Conservation (phyloP, 2,888 invertebrate species). For the Mycalesis mineus region DNA sequence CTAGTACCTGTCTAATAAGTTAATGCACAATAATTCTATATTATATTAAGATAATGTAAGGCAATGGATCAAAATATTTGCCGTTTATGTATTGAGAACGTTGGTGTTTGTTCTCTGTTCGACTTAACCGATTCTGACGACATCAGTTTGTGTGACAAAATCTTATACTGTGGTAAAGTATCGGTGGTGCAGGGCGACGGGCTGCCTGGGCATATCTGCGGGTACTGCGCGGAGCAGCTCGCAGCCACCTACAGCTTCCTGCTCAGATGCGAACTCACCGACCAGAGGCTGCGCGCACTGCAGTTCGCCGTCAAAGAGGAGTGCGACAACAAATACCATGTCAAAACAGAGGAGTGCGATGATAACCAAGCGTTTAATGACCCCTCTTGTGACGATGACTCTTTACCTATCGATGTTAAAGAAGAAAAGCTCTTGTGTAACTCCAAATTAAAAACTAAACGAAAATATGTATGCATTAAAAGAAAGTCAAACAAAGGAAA, state of each 20-base stretch:
- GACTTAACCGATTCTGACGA: slow-evolving; percentile 30
- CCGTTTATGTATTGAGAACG: slow-evolving; percentile 49
- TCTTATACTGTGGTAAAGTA: slow-evolving; percentile 50
- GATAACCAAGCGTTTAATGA: not conserved
- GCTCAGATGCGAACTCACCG: slow-evolving; percentile 52
- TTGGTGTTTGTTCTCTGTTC: slow-evolving; percentile 45
- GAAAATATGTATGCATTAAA: slow-evolving; percentile 11
- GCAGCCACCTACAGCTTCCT: slow-evolving; percentile 47
- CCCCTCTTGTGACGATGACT: not conserved
- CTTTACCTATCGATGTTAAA: not conserved
- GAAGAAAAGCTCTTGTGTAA: slow-evolving; percentile 18
- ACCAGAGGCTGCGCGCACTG: slow-evolving; percentile 42
- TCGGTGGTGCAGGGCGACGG: slow-evolving; percentile 47
- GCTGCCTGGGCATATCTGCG: slow-evolving; percentile 49
- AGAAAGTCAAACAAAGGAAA: slow-evolving; percentile 1
- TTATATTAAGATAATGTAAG: not conserved
- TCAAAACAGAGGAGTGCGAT: not conserved
- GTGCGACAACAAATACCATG: not conserved
- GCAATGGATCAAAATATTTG: slow-evolving; percentile 49
- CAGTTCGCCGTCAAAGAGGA: slow-evolving; percentile 15
- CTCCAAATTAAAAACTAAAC: not conserved
- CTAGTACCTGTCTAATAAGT: too few species aligned
- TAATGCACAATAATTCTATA: too few species aligned
- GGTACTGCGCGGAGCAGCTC: slow-evolving; percentile 45
- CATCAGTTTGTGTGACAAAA: slow-evolving; percentile 40